phyloP scores from a whole-genome alignment of 2,797 vertebrate species.

The Falco rusticolus region DNA sequence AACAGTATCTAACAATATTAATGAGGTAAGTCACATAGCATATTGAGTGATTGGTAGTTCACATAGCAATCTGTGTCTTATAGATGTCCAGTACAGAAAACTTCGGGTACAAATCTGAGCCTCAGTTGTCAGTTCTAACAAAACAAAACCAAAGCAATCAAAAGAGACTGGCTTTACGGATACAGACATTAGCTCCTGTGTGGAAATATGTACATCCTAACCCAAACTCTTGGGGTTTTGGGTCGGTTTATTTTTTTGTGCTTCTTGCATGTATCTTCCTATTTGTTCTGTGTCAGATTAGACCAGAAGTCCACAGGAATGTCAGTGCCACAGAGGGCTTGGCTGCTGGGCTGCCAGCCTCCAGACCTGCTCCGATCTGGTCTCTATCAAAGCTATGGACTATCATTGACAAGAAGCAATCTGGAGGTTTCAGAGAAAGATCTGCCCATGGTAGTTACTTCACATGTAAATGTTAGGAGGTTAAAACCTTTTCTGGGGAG shows the following conservation, averaged over 20 bases:
- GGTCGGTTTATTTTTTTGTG: not conserved
- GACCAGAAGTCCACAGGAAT: not conserved
- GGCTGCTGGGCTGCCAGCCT: not conserved
- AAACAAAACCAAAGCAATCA: not conserved
- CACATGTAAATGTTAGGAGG: conserved; percentile 53
- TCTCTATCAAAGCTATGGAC: not conserved
- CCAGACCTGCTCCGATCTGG: not conserved
- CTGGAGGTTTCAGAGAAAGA: conserved; percentile 58
- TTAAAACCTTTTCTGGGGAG: conserved; percentile 45
- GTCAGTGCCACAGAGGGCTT: not conserved
- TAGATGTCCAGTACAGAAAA: not conserved
- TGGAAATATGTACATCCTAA: not conserved
- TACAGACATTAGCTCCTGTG: not conserved
- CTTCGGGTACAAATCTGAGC: not conserved
- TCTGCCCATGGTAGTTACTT: conserved; percentile 32
- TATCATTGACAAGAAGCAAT: conserved; percentile 36
- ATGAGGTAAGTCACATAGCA: not conserved
- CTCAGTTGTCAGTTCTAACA: not conserved
- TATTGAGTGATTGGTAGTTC: not conserved
- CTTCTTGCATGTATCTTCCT: not conserved
- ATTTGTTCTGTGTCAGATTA: not conserved
- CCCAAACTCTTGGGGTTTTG: no score
- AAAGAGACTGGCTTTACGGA: not conserved
- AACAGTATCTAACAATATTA: not conserved
- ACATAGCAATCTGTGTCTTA: not conserved